These are phyloP conservation scores for Pelagia noctiluca DNA, from an alignment of 30 jellyfish, hydroid and myxozoan genomes.

Conservation along the genomic window DNA sequence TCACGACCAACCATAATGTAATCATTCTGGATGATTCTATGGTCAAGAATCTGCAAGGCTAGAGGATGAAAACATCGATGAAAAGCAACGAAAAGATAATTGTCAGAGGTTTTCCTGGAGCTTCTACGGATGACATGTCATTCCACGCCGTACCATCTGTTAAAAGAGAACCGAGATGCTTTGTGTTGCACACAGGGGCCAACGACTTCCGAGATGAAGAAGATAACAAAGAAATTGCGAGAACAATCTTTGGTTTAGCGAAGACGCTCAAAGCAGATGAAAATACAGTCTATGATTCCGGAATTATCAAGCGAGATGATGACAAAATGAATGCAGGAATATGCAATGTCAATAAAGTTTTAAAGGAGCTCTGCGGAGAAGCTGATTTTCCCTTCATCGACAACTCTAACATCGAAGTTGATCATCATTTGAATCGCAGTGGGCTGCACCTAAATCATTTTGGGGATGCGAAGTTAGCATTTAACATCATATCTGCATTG, in stretches of 20 bases:
- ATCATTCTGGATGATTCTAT: conserved; percentile 19
- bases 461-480: neutral
- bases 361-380: neutral
- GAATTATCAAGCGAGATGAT: neutral
- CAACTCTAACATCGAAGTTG: neutral
- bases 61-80: conserved; percentile 16
- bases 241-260: conserved; percentile 3
- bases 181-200: conserved; percentile 41
- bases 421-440: neutral
- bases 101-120: conserved; percentile 16
- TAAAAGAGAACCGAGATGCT: neutral
- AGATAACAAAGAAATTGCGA: neutral
- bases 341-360: neutral
- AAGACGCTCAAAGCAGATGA: neutral
- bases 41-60: conserved; percentile 2
- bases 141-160: neutral
- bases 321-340: neutral
- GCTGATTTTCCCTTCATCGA: neutral
- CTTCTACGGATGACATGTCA: conserved; percentile 25
- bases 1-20: no score
- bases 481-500: neutral
- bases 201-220: conserved; percentile 13
- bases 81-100: conserved; percentile 3
- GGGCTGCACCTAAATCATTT: neutral
- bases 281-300: conserved; percentile 2